Evolutionary conservation across 2,797 vertebrate species (phyloP), one percentile per base, ranked within the genome.

Genomic region (Chelonia mydas): DNA sequence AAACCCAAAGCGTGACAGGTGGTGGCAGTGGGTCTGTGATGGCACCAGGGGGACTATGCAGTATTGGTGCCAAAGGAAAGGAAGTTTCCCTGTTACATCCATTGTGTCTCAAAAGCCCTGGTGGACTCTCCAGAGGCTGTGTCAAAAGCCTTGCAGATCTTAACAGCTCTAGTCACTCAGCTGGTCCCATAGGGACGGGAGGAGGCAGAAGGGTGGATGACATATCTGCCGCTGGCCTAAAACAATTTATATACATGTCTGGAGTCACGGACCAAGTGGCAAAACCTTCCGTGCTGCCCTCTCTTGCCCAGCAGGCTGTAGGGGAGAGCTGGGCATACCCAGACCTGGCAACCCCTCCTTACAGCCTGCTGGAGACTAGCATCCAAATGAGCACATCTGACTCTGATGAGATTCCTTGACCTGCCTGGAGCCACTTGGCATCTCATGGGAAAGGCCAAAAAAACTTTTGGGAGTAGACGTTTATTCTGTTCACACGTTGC

Each of bases 111-210:
- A 53, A 84, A 79, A 51, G 92, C 21, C 33, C 41, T 55, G 53
- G 9, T 78, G 72, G 86, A 54, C 19, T 13, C 78, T 19, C 16
- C 27, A 45, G 65, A 77, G 89, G 65, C 59, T 13, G 25, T 15
- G 49, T 89, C 86, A 85, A 85, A 74, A 76, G 59, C 74, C 72
- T 50, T 55, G 25, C 50, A 65, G 51, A 49, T 53, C n/a, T 55
- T 83, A 74, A 23, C 50, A 59, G 65, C 50, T 84, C 54, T 19
- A 17, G 13, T 45, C 77, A n/a, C 31, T 33, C 59, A 31, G 13
- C 28, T 17, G 59, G 59, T 65, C 59, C 91, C 76, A 65, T 53
- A 49, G 84, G 80, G 79, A 55, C 41, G 49, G n/a, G 1, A 45
- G 54, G 78, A 50, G 12, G 11, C 0, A 0, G 54, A 76, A 87